These are phyloP conservation scores for Bombyx mandarina DNA, from an alignment of 1,140 invertebrate species.

Conservation along the genomic window DNA sequence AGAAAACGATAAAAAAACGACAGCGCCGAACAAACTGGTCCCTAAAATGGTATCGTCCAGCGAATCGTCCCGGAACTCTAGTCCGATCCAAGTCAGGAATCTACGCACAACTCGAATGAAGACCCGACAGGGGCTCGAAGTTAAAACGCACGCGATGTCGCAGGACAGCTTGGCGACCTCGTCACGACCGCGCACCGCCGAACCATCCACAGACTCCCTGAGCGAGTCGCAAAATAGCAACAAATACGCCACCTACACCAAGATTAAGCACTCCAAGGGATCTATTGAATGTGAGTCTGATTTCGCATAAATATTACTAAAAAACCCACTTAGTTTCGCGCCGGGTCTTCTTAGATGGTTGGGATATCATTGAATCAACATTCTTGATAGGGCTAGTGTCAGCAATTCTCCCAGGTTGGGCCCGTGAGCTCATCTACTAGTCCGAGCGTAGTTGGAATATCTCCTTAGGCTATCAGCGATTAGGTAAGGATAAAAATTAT, in stretches of 20 bases:
- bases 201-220: slow-evolving; percentile 47
- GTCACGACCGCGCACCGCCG: slow-evolving; percentile 48
- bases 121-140: slow-evolving; percentile 11
- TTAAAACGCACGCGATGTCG: slow-evolving; percentile 27
- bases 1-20: slow-evolving; percentile 19
- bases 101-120: slow-evolving; percentile 17
- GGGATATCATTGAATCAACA: too few species aligned
- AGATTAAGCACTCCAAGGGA: slow-evolving; percentile 37
- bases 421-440: too few species aligned
- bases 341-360: too few species aligned
- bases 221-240: slow-evolving; percentile 51
- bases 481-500: too few species aligned
- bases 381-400: too few species aligned
- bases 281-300: slow-evolving; percentile 42
- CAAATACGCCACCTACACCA: slow-evolving; percentile 57
- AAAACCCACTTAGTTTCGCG: not conserved
- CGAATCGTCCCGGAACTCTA: slow-evolving; percentile 50
- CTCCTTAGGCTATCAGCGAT: too few species aligned
- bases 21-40: slow-evolving; percentile 18
- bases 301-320: not conserved
- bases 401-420: too few species aligned
- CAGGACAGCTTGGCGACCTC: slow-evolving; percentile 45
- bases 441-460: too few species aligned
- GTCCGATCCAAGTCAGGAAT: slow-evolving; percentile 32
- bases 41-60: slow-evolving; percentile 42